Evolutionary conservation across 2,888 invertebrate genomes (phyloP).

Genomic region (Aelia acuminata): DNA sequence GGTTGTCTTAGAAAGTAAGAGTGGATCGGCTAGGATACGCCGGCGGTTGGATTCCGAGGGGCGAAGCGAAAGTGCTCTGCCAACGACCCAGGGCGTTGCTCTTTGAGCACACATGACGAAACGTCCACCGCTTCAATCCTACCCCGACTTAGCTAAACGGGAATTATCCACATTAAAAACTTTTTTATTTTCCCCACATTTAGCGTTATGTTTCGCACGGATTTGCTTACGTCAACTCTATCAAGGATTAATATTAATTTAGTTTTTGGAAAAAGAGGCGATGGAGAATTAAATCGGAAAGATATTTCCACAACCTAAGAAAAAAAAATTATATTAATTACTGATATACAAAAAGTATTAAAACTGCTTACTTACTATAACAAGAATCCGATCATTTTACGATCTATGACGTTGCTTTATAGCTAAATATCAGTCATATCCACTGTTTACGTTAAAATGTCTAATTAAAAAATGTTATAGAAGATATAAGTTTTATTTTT

Average conservation of each 20-base stretch:
- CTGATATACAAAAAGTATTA: too few relatives aligned
- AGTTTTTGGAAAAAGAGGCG: too few relatives aligned
- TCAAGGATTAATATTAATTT: not conserved
- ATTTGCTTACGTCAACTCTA: not conserved
- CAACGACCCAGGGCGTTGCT: constrained; percentile 21
- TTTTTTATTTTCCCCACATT: not conserved
- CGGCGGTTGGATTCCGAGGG: constrained; percentile 31
- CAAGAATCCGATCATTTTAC: too few relatives aligned
- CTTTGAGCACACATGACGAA: constrained; percentile 43
- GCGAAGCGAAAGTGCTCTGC: constrained; percentile 15
- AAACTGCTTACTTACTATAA: too few relatives aligned
- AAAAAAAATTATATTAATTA: too few relatives aligned
- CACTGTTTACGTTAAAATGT: too few relatives aligned
- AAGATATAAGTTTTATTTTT: too few relatives aligned
- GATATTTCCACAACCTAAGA: not conserved
- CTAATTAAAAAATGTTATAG: too few relatives aligned
- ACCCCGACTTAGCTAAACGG: not conserved
- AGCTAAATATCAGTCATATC: too few relatives aligned
- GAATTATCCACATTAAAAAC: not conserved
- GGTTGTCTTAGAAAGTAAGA: constrained; percentile 35
- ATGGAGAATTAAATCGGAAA: too few relatives aligned
- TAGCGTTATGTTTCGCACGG: not conserved
- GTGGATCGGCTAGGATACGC: not conserved
- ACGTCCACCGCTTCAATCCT: not conserved
- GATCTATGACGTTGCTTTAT: too few relatives aligned